These are phyloP conservation scores for Butorides virescens DNA, from an alignment of 2,113 vertebrate species.

Conservation along the genomic window DNA sequence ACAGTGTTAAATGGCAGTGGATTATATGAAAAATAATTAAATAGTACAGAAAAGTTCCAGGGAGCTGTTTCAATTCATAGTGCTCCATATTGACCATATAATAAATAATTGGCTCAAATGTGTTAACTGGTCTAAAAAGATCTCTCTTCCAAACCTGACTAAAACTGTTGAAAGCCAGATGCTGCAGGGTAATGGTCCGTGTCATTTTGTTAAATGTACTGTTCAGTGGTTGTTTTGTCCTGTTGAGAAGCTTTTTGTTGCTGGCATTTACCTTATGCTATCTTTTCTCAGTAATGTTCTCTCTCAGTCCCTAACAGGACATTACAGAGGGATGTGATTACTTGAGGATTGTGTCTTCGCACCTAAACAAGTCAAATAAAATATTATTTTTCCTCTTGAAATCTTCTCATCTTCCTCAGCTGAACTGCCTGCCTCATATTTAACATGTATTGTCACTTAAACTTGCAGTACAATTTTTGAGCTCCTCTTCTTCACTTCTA, in stretches of 20 bases:
- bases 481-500: neutral
- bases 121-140: neutral
- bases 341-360: neutral
- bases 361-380: neutral
- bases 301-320: neutral
- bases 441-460: neutral
- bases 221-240: neutral
- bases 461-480: neutral
- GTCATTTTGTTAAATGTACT: neutral
- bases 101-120: neutral
- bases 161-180: neutral
- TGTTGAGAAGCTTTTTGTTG: neutral
- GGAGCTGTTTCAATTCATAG: neutral
- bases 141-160: neutral
- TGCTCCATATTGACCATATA: neutral
- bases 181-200: neutral
- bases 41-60: neutral
- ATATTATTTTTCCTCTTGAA: neutral
- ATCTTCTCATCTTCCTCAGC: neutral
- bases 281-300: neutral
- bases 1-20: neutral
- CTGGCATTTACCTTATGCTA: neutral
- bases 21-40: neutral
- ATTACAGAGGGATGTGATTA: neutral
- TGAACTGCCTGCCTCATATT: neutral